These are phyloP conservation scores for Neolamprologus hecqui DNA, from an alignment of 2,113 vertebrate genomes.

Conservation along the genomic window DNA sequence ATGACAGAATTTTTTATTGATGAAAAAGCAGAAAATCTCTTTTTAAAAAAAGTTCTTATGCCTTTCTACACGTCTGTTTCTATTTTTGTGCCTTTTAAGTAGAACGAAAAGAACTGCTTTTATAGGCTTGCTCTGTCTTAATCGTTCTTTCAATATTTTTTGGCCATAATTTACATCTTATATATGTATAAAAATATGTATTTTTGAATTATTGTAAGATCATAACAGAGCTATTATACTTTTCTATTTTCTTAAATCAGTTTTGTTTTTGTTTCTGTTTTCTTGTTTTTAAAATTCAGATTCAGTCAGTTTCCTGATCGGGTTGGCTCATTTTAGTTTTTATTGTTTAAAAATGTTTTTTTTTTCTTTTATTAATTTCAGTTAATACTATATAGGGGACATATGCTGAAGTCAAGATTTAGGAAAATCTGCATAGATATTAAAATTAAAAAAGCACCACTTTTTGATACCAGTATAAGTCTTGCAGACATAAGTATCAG, in stretches of 20 bases:
- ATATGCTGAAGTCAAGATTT: background rate
- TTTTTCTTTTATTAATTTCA: background rate
- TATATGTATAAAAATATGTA: background rate
- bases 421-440: background rate
- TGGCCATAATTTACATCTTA: background rate
- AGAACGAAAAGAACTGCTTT: background rate
- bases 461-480: background rate
- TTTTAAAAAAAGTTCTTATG: background rate
- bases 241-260: background rate
- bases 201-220: background rate
- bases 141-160: background rate
- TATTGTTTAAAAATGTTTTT: background rate
- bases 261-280: background rate
- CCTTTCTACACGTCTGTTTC: background rate
- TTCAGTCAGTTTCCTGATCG: background rate
- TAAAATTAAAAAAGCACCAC: background rate
- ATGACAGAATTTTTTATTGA: background rate
- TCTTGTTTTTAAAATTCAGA: background rate
- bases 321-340: background rate
- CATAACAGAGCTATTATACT: background rate
- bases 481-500: background rate
- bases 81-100: background rate
- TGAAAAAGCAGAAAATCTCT: background rate
- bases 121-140: background rate
- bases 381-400: background rate